These are phyloP conservation scores for Dromaius novaehollandiae DNA, from an alignment of 2,113 vertebrate species.

Conservation along the genomic window DNA sequence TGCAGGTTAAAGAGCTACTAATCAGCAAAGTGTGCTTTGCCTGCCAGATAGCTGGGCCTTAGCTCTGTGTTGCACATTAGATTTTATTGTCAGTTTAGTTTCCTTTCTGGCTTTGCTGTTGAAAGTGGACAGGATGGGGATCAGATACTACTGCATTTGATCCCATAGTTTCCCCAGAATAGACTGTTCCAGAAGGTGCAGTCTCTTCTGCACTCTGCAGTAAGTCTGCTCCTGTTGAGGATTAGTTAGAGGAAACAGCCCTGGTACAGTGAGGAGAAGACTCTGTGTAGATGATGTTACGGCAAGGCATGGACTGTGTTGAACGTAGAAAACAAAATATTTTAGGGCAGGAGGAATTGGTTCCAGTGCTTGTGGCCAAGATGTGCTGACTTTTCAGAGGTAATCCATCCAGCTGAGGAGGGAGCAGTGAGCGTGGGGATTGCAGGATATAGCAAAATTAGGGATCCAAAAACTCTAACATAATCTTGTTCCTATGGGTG, in stretches of 20 bases:
- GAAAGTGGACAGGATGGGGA: not conserved
- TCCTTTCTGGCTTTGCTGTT: not conserved
- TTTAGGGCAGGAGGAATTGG: not conserved
- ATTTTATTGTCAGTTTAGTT: not conserved
- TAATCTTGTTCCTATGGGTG: not conserved
- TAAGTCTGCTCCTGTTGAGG: not conserved
- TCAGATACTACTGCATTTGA: accelerated
- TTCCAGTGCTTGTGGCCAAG: not conserved
- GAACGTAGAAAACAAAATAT: not conserved
- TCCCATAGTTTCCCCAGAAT: not conserved
- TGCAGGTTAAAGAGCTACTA: conserved; percentile 6
- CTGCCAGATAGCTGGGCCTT: not conserved
- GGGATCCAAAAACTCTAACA: not conserved
- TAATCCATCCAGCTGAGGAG: not conserved
- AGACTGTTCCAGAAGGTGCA: not conserved
- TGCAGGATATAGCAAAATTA: not conserved
- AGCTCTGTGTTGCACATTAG: not conserved
- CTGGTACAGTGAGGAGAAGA: not conserved
- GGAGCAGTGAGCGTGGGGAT: not conserved
- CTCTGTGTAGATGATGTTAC: not conserved
- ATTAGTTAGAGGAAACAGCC: not conserved
- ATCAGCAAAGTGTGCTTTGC: not conserved
- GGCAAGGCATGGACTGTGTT: not conserved
- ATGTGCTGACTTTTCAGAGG: not conserved
- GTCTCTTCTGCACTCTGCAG: not conserved